These are phyloP conservation scores for Hipparchia sbordonii DNA, from an alignment of 2,888 invertebrate genomes.

Conservation along the genomic window DNA sequence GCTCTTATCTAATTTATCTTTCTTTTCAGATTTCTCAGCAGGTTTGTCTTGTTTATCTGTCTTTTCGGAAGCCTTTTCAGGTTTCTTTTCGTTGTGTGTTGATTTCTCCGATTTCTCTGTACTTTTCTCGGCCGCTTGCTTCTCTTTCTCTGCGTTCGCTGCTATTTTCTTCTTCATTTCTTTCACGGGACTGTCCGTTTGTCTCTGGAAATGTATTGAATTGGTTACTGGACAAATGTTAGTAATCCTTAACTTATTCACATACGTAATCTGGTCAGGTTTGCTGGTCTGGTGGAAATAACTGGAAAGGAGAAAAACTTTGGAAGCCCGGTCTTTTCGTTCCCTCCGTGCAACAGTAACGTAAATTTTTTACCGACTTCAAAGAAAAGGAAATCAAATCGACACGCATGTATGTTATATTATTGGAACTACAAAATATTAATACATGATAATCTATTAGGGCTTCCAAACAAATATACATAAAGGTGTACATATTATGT, in stretches of 20 bases:
- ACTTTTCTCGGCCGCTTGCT: slow-evolving; percentile 59
- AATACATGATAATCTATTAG: too few species aligned
- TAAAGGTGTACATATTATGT: too few species aligned
- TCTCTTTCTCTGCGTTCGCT: slow-evolving; percentile 72
- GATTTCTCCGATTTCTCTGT: slow-evolving; percentile 48
- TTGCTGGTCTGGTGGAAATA: too few species aligned
- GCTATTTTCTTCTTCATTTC: slow-evolving; percentile 79
- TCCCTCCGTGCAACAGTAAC: too few species aligned
- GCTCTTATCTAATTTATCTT: slow-evolving; percentile 41
- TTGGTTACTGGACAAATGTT: neutral
- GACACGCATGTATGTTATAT: too few species aligned
- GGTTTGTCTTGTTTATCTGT: slow-evolving; percentile 37
- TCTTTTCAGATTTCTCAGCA: slow-evolving; percentile 48
- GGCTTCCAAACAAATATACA: too few species aligned
- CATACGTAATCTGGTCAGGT: too few species aligned
- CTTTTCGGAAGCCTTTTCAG: slow-evolving; percentile 39
- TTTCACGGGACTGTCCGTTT: slow-evolving; percentile 67
- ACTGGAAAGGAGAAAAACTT: too few species aligned
- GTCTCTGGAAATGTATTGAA: slow-evolving; percentile 48
- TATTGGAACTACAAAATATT: too few species aligned
- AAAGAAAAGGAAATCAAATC: too few species aligned
- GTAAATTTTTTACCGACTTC: too few species aligned
- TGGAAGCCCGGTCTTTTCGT: too few species aligned
- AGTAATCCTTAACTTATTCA: neutral
- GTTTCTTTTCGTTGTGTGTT: slow-evolving; percentile 44